These are phyloP conservation scores for Cromileptes altivelis DNA, from an alignment of 2,113 vertebrate genomes.

Conservation along the genomic window DNA sequence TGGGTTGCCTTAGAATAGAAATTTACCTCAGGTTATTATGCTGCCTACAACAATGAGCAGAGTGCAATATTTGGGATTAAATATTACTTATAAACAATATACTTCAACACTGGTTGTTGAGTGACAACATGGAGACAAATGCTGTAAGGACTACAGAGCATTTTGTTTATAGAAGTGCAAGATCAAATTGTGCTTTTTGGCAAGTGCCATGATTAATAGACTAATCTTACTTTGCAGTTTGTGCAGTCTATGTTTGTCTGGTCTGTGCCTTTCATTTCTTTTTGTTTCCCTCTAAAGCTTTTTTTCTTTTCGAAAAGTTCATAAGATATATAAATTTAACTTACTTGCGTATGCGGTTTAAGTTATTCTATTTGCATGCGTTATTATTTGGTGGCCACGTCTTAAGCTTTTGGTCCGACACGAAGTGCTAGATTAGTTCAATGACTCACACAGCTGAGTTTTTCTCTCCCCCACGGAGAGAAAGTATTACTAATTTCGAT, in stretches of 20 bases:
- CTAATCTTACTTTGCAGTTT: background rate
- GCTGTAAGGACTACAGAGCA: background rate
- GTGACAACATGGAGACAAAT: background rate
- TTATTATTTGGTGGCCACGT: background rate
- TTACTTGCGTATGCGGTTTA: background rate
- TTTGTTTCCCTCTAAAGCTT: background rate
- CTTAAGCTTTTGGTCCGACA: background rate
- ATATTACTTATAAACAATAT: background rate
- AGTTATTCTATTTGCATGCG: background rate
- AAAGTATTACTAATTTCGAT: conserved; percentile 3
- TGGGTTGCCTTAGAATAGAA: conserved; percentile 11
- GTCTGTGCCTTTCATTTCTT: background rate
- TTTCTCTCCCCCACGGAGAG: conserved; percentile 5
- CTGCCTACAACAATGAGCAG: background rate
- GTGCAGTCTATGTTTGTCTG: background rate
- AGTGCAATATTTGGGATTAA: background rate
- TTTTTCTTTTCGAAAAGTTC: background rate
- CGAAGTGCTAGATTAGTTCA: background rate
- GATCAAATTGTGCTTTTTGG: background rate
- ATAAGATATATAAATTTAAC: background rate
- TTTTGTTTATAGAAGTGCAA: background rate
- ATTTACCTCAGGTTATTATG: background rate
- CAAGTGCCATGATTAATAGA: background rate
- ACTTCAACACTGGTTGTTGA: background rate
- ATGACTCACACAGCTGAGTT: conserved; percentile 6